Evolutionary conservation across 2,113 vertebrate genomes (phyloP).

Genomic region (Podilymbus podiceps): DNA sequence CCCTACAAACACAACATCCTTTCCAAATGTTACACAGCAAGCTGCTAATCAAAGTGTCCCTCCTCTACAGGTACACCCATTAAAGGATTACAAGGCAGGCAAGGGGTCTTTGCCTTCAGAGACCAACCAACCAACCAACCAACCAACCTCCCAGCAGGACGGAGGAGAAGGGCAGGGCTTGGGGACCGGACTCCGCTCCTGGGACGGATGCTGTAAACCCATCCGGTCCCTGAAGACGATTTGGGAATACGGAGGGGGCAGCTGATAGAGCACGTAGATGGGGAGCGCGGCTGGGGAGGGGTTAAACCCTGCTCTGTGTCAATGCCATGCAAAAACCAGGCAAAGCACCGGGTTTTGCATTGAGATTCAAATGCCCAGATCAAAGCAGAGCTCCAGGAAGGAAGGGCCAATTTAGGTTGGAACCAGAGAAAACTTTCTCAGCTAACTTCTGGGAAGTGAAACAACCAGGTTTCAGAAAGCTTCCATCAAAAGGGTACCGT

Average conservation of each 20-base stretch:
- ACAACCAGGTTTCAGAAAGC: constrained; percentile 9
- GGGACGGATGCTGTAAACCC: not conserved
- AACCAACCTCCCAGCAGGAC: not conserved
- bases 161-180: not conserved
- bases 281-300: not conserved
- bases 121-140: not conserved
- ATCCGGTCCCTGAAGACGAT: not conserved
- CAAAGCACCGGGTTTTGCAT: not conserved
- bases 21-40: accelerated
- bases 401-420: constrained; percentile 50
- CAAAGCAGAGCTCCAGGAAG: constrained; percentile 59
- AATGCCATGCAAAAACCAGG: not conserved
- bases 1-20: not conserved
- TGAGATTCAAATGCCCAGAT: constrained; percentile 47
- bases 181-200: accelerated
- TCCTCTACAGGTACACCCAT: not conserved
- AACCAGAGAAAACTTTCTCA: constrained; percentile 46
- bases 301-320: not conserved
- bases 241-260: not conserved
- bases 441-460: constrained; percentile 54
- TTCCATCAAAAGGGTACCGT: not conserved
- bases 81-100: not conserved
- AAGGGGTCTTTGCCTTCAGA: not conserved
- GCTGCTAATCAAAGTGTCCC: accelerated
- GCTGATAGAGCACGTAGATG: not conserved